Conservation (phyloP, 2,797 vertebrate species). For the Menidia menidia region DNA sequence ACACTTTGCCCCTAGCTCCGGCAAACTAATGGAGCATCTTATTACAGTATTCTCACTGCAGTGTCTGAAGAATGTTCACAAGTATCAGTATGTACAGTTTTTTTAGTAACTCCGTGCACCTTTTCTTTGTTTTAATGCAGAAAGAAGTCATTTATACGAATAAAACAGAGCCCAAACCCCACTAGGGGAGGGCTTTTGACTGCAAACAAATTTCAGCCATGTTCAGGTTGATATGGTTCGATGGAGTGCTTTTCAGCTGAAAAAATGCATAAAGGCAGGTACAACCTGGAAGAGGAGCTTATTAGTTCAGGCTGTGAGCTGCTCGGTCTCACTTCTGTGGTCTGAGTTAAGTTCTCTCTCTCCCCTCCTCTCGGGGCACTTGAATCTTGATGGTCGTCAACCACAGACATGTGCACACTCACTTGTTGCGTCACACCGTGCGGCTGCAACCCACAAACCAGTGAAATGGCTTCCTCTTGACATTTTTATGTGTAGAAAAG, state of each 20-base stretch:
- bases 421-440: constrained; percentile 27
- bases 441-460: constrained; percentile 43
- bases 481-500: constrained; percentile 33
- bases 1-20: constrained; percentile 59
- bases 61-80: constrained; percentile 31
- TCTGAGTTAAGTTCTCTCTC: constrained; percentile 27
- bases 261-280: constrained; percentile 57
- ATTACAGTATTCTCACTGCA: constrained; percentile 52
- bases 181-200: constrained; percentile 30
- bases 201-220: constrained; percentile 54
- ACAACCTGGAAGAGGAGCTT: constrained; percentile 42
- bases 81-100: constrained; percentile 11
- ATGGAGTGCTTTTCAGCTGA: constrained; percentile 53
- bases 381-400: constrained; percentile 56
- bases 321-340: constrained; percentile 52
- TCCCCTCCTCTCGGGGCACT: constrained; percentile 32
- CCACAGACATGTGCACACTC: constrained; percentile 22
- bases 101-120: background rate
- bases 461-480: constrained; percentile 31
- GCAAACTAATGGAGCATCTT: constrained; percentile 71
- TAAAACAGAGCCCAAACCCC: constrained; percentile 16
- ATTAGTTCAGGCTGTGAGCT: constrained; percentile 55
- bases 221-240: constrained; percentile 56
- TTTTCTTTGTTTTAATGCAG: constrained; percentile 11
- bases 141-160: constrained; percentile 4